Conservation (phyloP, 2,113 vertebrate genomes). For the Terrapene triunguis region DNA sequence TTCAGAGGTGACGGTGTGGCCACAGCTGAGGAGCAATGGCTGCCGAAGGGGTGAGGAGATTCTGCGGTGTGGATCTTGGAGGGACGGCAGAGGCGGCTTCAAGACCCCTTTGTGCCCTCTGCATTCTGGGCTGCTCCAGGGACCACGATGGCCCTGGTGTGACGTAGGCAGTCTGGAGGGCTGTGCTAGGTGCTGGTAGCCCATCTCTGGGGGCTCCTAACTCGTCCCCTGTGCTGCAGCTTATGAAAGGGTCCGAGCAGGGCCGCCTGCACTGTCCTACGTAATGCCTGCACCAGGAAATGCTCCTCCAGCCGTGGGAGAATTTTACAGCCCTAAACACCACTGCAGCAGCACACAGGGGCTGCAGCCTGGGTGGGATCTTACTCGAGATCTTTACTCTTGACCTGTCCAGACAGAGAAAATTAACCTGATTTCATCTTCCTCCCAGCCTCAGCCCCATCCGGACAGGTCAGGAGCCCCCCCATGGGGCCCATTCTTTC, state of each 20-base stretch:
- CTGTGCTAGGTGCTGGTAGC: background rate
- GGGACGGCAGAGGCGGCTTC: too few relatives aligned
- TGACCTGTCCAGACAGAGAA: background rate
- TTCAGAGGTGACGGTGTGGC: background rate
- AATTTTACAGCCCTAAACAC: background rate
- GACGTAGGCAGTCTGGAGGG: background rate
- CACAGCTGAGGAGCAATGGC: background rate
- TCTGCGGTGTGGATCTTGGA: background rate
- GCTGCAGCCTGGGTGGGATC: background rate
- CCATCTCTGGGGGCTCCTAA: background rate
- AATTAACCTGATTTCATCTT: background rate
- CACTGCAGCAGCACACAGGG: background rate
- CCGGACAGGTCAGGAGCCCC: constrained; percentile 11
- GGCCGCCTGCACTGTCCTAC: background rate
- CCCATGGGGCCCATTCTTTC: constrained; percentile 19
- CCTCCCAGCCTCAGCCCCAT: background rate
- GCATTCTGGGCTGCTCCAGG: too few relatives aligned
- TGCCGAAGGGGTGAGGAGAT: too few relatives aligned
- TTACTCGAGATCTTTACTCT: background rate
- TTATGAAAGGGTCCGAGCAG: background rate
- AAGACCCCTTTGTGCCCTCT: background rate
- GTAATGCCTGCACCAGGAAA: background rate
- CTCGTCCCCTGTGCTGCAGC: background rate
- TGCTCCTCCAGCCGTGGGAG: background rate
- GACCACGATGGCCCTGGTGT: too few relatives aligned